Evolutionary conservation across 2,888 invertebrate species (phyloP).

Genomic region (Dichetophora obliterata): DNA sequence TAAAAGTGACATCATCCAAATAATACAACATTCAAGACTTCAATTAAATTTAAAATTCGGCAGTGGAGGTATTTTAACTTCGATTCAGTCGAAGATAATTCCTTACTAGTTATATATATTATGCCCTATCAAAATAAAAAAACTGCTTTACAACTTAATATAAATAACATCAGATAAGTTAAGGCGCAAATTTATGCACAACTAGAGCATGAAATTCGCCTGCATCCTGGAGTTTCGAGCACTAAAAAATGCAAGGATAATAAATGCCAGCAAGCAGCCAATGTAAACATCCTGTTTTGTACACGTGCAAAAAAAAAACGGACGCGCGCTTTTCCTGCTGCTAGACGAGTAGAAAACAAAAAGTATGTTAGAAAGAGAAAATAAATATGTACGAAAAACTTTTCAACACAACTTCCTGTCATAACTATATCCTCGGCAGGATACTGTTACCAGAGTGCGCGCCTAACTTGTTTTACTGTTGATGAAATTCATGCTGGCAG

Average conservation of each 20-base stretch:
- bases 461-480: neutral
- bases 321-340: neutral
- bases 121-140: too few relatives aligned
- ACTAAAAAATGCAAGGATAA: neutral
- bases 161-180: neutral
- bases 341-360: neutral
- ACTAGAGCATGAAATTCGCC: neutral
- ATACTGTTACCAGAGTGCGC: neutral
- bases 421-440: slow-evolving; percentile 13
- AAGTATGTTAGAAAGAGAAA: too few relatives aligned
- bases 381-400: neutral
- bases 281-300: slow-evolving; percentile 8
- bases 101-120: too few relatives aligned
- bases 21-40: too few relatives aligned
- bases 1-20: too few relatives aligned
- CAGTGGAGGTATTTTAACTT: too few relatives aligned
- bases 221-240: neutral
- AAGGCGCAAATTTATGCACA: neutral
- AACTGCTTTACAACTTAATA: too few relatives aligned
- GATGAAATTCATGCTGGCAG: neutral
- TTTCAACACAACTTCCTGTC: slow-evolving; percentile 8
- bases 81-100: too few relatives aligned
- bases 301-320: neutral
- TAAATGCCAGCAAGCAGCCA: neutral
- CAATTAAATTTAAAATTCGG: too few relatives aligned